Conservation (phyloP, 2,888 invertebrate genomes). For the Plebejus anna region DNA sequence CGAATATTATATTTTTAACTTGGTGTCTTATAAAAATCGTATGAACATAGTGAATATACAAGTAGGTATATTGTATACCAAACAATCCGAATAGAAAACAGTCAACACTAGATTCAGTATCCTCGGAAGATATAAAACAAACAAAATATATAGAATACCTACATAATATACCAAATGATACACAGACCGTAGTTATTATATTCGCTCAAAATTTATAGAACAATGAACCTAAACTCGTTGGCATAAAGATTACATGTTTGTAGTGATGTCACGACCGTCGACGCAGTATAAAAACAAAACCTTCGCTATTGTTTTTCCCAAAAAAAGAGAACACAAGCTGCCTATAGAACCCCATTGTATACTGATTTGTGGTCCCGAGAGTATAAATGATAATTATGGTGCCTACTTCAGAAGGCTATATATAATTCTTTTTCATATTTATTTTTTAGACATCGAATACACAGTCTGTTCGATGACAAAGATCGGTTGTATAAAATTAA, state of each 20-base stretch:
- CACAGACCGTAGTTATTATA: background rate
- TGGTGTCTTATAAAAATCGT: background rate
- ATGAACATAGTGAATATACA: background rate
- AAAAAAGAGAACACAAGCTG: constrained; percentile 44
- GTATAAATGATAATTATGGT: constrained; percentile 61
- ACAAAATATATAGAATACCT: constrained; percentile 12
- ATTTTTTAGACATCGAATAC: no score
- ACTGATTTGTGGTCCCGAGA: constrained; percentile 55
- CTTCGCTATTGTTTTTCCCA: constrained; percentile 55
- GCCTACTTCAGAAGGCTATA: constrained; percentile 46
- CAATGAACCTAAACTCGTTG: background rate
- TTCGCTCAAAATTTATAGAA: background rate
- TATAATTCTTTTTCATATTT: no score
- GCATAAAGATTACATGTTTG: background rate
- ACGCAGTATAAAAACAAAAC: constrained; percentile 39
- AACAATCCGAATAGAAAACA: background rate
- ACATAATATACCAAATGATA: background rate
- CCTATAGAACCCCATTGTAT: constrained; percentile 51
- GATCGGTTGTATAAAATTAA: no score
- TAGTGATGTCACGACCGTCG: constrained; percentile 20
- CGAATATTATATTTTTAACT: no score
- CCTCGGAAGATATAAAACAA: constrained; percentile 1
- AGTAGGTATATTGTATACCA: background rate
- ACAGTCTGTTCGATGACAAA: no score
- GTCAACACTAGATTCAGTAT: constrained; percentile 1